Base-by-base conservation (phyloP, 2,888 invertebrate genomes). In the Heterodera filipjevi region DNA sequence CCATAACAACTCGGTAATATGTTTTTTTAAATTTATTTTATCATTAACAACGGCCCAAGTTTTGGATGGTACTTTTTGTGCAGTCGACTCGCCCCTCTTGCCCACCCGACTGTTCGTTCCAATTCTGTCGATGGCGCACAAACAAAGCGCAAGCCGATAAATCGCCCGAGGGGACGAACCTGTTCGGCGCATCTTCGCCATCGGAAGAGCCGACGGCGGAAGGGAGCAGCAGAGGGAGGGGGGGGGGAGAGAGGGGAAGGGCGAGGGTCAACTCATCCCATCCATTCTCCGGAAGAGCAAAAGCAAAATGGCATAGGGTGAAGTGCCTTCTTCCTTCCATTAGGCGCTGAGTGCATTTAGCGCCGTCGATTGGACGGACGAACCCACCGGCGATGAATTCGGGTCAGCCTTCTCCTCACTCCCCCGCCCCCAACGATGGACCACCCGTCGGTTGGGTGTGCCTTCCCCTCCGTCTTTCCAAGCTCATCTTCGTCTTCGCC, bases 271-370 rank as follows among this genome's bases (percentile, higher is more conserved):
- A 5, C 22, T 3, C 59, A 6, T 16, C 19, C 46, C 46, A 14
- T 49, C n/a, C 59, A n/a, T 59, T 59, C 59, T 59, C n/a, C n/a
- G 59, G 59, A 59, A 59, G 59, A 59, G 59, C 59, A 59, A 27
- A 59, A 59, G 59, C 59, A n/a, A 59, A 59, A 59, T 59, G 59
- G 59, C 22, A 22, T n/a, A 22, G 59, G 59, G 22, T 59, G 59
- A 59, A 59, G 59, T n/a, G 59, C 59, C 59, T 59, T 59, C n/a
- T 19, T 6, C n/a, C n/a, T 59, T 59, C 59, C 59, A 59, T 59
- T 59, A 59, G 59, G n/a, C 59, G 59, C n/a, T 8, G 27, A 59
- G 59, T 59, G 59, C 27, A 59, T 59, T 59, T 59, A 59, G 59
- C 59, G 59, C 22, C 59, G 59, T 59, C 59, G 59, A 59, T 59